Evolutionary conservation across 2,797 vertebrate species (phyloP), one percentile per base, ranked within the genome.

Genomic region (Pangasius macronema): DNA sequence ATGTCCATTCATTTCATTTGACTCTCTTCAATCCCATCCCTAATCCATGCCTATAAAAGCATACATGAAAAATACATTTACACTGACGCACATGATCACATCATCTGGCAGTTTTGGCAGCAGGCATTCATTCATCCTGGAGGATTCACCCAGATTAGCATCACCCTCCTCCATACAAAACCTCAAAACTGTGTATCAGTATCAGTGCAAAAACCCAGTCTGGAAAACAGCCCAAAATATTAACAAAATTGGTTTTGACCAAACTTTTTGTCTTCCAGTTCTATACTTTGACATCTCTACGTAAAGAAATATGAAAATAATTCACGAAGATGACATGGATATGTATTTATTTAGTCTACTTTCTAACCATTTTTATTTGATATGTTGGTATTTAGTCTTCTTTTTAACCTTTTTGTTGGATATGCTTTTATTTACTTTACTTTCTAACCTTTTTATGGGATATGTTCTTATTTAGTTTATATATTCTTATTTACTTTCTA

Each of bases 51-150:
- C 13, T 76, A 51, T 57, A 22, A 36, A 80, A 51, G n/a, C 20
- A 24, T 22, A 76, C 73, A 76, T 76, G 73, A 49, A 59, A 80
- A 80, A 80, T 57, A 8, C 16, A 55, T 77, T 55, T 9, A 36
- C 18, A 59, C 18, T 80, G 30, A 59, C 5, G 20, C 77, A 73
- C 13, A 57, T 55, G 18, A 82, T 51, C 51, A 82, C 8, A 11
- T 55, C 49, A 57, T 18, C 63, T 72, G 51, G 65, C 51, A 73
- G 5, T 72, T 80, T 80, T 81, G 75, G 13, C 36, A 77, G 65
- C 7, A 53, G 39, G 59, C 20, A 10, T 82, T 49, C 18, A 13
- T 11, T 65, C 9, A 27, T 53, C 55, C 27, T 83, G 33, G 65
- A 22, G 51, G 24, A 67, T 72, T 49, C 42, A 72, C 36, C 39